Evolutionary conservation across 2,888 invertebrate species (phyloP), one percentile per base, ranked within the genome.

Genomic region (Tetropium fuscum): DNA sequence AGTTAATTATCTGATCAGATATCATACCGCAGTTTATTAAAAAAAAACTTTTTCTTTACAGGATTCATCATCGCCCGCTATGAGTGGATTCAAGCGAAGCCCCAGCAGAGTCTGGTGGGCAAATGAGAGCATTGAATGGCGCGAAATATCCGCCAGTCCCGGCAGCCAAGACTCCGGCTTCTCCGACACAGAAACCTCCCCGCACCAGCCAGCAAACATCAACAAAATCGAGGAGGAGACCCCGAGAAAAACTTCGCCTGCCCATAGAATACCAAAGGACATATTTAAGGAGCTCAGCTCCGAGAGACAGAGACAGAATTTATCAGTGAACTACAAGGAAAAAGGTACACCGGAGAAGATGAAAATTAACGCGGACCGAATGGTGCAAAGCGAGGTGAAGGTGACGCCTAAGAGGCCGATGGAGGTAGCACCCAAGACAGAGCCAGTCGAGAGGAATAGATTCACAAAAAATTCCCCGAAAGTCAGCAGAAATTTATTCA

Each of bases 81-180:
- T 88, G 88, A 85, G 87, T 54, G 87, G 87, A 78, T 89, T 89
- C 78, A 87, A 87, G 82, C 83, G 89, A 71, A 86, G 86, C 65
- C 85, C 87, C 64, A 88, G 88, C 79, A 88, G 88, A 80, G 88
- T 89, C 7, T 89, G 88, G 88, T 89, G 88, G 87, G 86, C 85
- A 56, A 73, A 66, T 55, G 78, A 80, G 10, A 77, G 75, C 49
- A 27, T 64, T 16, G 73, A 74, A 57, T 74, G 70, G 77, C 78
- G 79, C 82, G 73, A 87, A 84, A 74, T 86, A 83, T 65, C 87
- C 81, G 68, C 75, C 19, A 90, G 90, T 77, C 90, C 90, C 64
- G 88, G 90, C 62, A 91, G 91, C 74, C 90, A 91, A 80, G 69
- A 69, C 44, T 92, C 92, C 0, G 92, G 92, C 1, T 92, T 92